These are phyloP conservation scores for Cosmia pyralina DNA, from an alignment of 2,888 invertebrate species.

Conservation along the genomic window DNA sequence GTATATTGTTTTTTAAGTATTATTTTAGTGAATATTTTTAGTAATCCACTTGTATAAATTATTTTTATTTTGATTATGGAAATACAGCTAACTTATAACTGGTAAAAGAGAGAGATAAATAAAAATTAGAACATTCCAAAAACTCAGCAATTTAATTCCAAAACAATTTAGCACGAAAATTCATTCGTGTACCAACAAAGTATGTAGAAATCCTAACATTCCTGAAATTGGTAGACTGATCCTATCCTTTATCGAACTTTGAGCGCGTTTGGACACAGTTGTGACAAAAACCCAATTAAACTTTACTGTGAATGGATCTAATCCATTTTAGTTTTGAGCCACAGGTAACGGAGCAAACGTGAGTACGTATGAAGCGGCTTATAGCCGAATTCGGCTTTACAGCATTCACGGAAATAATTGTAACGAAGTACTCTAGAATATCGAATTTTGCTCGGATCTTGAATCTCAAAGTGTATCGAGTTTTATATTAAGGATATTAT, in stretches of 20 bases:
- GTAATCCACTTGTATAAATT: too few species aligned
- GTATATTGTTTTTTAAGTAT: too few species aligned
- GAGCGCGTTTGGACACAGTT: constrained; percentile 27
- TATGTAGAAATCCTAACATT: constrained; percentile 23
- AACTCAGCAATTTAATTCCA: constrained; percentile 26
- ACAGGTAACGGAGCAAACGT: constrained; percentile 3
- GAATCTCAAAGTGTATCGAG: background rate
- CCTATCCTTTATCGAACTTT: constrained; percentile 26
- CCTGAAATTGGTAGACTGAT: constrained; percentile 39
- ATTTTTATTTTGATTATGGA: too few species aligned
- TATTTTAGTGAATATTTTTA: too few species aligned
- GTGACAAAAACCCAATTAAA: constrained; percentile 57
- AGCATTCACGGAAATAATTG: constrained; percentile 3
- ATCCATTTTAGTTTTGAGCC: constrained; percentile 12
- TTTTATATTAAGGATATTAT: background rate
- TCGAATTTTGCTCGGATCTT: constrained; percentile 14
- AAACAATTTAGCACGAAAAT: constrained; percentile 39
- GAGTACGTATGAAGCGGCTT: constrained; percentile 5
- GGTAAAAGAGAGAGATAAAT: background rate
- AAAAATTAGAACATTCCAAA: background rate
- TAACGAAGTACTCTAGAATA: background rate
- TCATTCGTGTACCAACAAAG: constrained; percentile 14
- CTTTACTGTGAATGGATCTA: constrained; percentile 29
- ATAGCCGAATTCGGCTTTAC: background rate
- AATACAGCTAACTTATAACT: too few species aligned